Evolutionary conservation across 2,888 invertebrate genomes (phyloP).

Genomic region (Escarpia spicata): DNA sequence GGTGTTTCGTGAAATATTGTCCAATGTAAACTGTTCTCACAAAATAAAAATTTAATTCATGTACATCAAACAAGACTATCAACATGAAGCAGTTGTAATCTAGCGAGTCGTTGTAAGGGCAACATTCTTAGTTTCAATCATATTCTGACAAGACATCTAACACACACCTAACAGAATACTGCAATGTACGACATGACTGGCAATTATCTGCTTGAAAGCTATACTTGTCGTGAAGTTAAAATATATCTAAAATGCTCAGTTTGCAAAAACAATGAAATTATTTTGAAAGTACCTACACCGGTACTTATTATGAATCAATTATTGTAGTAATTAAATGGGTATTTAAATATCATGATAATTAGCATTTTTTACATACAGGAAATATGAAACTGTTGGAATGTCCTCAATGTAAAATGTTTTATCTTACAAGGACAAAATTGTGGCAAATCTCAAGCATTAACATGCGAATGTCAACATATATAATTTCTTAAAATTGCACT

Average conservation of each 20-base stretch:
- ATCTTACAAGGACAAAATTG: neutral
- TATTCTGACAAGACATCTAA: neutral
- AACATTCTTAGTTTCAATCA: neutral
- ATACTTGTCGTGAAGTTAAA: neutral
- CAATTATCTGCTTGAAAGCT: neutral
- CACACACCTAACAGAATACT: neutral
- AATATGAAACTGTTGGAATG: neutral
- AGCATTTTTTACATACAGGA: neutral
- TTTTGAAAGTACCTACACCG: neutral
- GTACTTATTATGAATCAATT: neutral
- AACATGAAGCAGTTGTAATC: neutral
- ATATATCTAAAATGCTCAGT: neutral
- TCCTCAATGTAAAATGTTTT: neutral
- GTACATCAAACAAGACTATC: neutral
- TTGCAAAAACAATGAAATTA: neutral
- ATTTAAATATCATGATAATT: neutral
- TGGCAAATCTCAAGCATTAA: neutral
- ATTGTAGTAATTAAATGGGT: neutral
- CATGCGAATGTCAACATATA: neutral
- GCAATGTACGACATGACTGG: neutral
- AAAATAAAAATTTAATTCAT: neutral
- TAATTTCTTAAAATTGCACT: neutral
- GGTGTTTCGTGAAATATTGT: neutral
- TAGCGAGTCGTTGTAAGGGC: neutral
- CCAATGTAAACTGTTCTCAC: neutral